Evolutionary conservation across 2,888 invertebrate species (phyloP).

Genomic region (Diaprepes abbreviatus): DNA sequence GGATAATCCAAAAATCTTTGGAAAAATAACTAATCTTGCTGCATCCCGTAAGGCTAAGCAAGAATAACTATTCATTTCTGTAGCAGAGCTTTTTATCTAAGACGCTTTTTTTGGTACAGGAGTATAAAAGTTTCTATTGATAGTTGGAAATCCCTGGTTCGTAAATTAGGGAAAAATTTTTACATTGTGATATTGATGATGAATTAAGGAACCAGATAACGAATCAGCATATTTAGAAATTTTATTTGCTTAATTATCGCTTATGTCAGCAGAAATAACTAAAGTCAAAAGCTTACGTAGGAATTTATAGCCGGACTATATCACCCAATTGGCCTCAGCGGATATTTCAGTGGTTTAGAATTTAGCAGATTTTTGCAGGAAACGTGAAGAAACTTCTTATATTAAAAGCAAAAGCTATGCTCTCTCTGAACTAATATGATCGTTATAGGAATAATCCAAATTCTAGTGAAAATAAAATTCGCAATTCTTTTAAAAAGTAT

Average conservation of each 20-base stretch:
- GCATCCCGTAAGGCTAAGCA: no score
- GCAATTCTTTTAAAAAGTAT: not conserved
- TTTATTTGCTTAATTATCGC: not conserved
- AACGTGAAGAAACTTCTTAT: not conserved
- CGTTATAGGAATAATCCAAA: no score
- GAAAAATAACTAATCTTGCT: no score
- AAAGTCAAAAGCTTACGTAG: slow-evolving; percentile 4
- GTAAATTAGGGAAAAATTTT: not conserved
- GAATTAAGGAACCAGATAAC: slow-evolving; percentile 19
- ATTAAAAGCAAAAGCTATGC: no score
- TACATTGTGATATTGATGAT: slow-evolving; percentile 15
- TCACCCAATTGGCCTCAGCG: no score
- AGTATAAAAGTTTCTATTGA: no score
- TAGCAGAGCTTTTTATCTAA: no score
- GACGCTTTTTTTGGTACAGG: no score
- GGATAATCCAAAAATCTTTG: no score
- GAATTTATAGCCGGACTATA: not conserved
- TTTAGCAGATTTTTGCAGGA: not conserved
- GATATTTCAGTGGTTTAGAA: not conserved
- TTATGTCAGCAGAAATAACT: not conserved
- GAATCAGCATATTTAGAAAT: not conserved
- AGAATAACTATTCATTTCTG: no score
- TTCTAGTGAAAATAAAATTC: not conserved
- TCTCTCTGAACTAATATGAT: no score
- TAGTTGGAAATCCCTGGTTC: slow-evolving; percentile 13